Evolutionary conservation across 2,797 vertebrate genomes (phyloP).

Genomic region (Anas georgica): DNA sequence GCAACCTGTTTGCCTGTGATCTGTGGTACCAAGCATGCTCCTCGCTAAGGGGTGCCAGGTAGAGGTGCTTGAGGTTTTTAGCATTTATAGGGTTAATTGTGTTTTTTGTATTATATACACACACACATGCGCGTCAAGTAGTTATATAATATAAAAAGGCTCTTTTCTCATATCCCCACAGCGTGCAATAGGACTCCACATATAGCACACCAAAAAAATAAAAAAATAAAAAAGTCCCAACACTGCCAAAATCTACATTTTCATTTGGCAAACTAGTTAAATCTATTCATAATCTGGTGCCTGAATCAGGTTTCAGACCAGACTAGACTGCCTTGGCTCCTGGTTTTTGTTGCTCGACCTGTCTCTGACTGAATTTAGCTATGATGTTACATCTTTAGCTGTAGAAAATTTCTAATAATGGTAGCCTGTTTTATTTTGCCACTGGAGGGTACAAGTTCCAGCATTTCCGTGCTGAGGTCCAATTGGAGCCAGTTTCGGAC

Average conservation of each 20-base stretch:
- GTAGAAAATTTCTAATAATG: constrained; percentile 78
- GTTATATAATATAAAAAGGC: constrained; percentile 88
- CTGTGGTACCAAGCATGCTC: background rate
- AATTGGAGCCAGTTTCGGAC: constrained; percentile 49
- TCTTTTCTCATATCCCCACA: constrained; percentile 84
- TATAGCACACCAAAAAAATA: constrained; percentile 74
- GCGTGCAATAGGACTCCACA: constrained; percentile 76
- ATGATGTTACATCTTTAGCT: constrained; percentile 81
- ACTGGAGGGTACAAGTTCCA: constrained; percentile 69
- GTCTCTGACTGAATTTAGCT: constrained; percentile 83
- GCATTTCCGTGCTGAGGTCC: constrained; percentile 69
- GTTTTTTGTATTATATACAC: constrained; percentile 64
- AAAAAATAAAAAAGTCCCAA: constrained; percentile 76
- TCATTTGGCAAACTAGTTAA: constrained; percentile 86
- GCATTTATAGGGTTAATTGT: constrained; percentile 80
- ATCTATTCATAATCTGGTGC: constrained; percentile 86
- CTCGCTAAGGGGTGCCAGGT: background rate
- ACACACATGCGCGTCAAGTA: constrained; percentile 74
- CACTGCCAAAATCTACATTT: constrained; percentile 92
- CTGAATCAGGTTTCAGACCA: constrained; percentile 86
- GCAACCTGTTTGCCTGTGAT: no score
- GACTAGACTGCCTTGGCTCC: constrained; percentile 82
- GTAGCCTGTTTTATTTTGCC: constrained; percentile 79
- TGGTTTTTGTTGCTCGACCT: constrained; percentile 83
- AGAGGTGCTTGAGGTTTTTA: background rate